A percentile compares a stretch with the other conserved stretches of the same genome.
These are phyloP conservation scores for Cricetomys ansorgei DNA, from an alignment of 2,113 vertebrate genomes.

Conservation along the genomic window DNA sequence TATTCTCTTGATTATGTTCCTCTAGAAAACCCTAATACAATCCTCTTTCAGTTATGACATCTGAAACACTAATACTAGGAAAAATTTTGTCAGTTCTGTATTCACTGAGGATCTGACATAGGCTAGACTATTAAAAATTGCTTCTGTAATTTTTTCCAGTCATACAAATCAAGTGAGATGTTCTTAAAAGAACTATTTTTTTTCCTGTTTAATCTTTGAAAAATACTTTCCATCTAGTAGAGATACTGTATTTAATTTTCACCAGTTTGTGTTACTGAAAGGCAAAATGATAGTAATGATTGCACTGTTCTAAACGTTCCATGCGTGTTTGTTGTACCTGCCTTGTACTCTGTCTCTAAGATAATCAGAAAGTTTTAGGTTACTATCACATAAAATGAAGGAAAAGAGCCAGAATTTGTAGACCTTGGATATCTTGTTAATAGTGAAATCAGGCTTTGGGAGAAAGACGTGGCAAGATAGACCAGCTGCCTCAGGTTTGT, in stretches of 20 bases:
- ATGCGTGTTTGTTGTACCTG: background rate
- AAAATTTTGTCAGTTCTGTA: background rate
- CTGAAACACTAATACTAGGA: background rate
- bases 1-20: background rate
- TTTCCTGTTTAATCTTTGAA: background rate
- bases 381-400: slow-evolving; percentile 42
- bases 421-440: background rate
- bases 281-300: background rate
- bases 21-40: background rate
- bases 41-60: background rate
- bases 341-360: background rate
- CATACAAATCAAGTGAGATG: background rate
- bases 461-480: background rate
- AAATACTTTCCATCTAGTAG: background rate
- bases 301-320: background rate
- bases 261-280: background rate
- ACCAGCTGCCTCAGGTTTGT: background rate
- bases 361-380: slow-evolving; percentile 1
- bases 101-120: background rate
- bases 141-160: background rate
- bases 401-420: slow-evolving; percentile 5
- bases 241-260: background rate
- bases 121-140: background rate
- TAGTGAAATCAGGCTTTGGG: background rate
- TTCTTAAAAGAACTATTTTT: background rate